A percentile compares a stretch with the other conserved stretches of the same genome.
phyloP scores from a whole-genome alignment of 1,140 invertebrate genomes.

The Cylas formicarius region DNA sequence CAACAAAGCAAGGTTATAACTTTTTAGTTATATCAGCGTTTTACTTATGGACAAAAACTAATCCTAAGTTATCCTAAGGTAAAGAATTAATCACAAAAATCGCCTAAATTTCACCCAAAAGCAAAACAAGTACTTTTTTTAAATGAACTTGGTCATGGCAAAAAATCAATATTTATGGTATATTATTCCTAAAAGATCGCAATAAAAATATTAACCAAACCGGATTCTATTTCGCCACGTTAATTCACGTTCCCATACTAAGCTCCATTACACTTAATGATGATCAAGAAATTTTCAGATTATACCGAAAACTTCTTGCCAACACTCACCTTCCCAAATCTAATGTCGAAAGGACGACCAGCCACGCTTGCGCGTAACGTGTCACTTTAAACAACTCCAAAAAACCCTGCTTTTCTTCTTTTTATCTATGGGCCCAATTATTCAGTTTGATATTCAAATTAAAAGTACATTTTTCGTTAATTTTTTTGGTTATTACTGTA shows the following conservation, averaged over 20 bases:
- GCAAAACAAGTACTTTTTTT: constrained; percentile 2
- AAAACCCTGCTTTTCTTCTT: no score
- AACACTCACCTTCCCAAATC: constrained; percentile 22
- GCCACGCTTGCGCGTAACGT: no score
- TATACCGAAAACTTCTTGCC: neutral
- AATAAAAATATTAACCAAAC: neutral
- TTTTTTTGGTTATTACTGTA: no score
- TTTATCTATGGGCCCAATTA: no score
- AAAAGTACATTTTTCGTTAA: no score
- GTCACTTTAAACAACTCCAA: no score
- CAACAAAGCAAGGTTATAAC: constrained; percentile 1
- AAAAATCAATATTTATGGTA: constrained; percentile 1
- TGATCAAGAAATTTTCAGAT: constrained; percentile 15
- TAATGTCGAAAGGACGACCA: constrained; percentile 17
- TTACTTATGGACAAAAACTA: constrained; percentile 5
- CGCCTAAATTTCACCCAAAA: neutral
- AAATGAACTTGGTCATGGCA: constrained; percentile 2
- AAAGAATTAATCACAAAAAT: constrained; percentile 18
- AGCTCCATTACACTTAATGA: constrained; percentile 6
- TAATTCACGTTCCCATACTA: neutral
- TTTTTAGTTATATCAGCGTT: constrained; percentile 2
- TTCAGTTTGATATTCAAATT: no score
- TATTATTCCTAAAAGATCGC: neutral
- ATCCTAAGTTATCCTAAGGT: constrained; percentile 23
- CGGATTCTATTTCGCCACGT: neutral